phyloP scores from a whole-genome alignment of 2,113 vertebrate genomes.

The Oreotrochilus melanogaster region DNA sequence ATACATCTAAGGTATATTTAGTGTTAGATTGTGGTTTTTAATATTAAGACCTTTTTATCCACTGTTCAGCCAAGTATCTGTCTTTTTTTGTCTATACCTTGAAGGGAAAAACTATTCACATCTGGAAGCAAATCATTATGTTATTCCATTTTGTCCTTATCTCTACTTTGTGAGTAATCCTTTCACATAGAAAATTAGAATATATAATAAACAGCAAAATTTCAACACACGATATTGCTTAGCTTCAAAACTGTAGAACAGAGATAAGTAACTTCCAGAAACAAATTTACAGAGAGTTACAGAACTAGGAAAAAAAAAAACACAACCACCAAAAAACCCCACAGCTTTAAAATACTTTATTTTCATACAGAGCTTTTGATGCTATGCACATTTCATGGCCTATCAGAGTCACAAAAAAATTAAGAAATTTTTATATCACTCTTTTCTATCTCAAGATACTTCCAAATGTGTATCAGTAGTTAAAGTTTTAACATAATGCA shows the following conservation, averaged over 20 bases:
- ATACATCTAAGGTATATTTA: neutral
- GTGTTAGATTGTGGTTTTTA: constrained; percentile 51
- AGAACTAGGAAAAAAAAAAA: neutral
- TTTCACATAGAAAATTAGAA: constrained; percentile 61
- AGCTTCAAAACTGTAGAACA: constrained; percentile 25
- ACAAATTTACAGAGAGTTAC: neutral
- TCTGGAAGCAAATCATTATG: constrained; percentile 51
- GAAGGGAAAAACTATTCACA: constrained; percentile 37
- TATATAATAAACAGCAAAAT: constrained; percentile 37
- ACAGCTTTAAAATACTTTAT: neutral
- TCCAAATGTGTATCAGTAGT: neutral
- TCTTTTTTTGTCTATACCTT: constrained; percentile 2
- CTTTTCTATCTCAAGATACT: neutral
- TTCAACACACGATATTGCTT: neutral
- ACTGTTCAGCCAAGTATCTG: constrained; percentile 33
- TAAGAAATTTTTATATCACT: neutral
- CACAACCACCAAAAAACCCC: too few species aligned
- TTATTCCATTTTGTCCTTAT: constrained; percentile 19
- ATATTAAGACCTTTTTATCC: constrained; percentile 70
- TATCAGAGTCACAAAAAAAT: neutral
- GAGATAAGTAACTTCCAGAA: constrained; percentile 23
- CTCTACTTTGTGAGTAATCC: constrained; percentile 55
- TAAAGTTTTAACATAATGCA: neutral
- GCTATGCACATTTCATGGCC: neutral
- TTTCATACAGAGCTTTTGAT: neutral